phyloP scores from a whole-genome alignment of 2,888 invertebrate genomes.

The Tromatobia lineatoria region DNA sequence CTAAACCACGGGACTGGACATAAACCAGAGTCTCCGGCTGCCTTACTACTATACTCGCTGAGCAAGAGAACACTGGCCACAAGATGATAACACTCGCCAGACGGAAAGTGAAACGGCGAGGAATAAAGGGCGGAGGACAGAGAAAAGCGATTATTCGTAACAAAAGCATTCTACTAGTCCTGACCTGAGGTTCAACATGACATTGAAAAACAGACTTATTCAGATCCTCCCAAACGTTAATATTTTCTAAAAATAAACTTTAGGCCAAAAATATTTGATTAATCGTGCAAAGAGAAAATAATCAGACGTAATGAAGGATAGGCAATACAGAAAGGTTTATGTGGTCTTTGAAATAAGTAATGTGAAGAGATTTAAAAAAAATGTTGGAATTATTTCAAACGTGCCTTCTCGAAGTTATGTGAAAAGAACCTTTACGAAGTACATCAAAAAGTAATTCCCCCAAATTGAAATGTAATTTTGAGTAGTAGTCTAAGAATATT shows the following conservation, averaged over 20 bases:
- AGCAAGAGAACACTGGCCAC: slow-evolving; percentile 31
- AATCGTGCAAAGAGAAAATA: no score
- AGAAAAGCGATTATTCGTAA: slow-evolving; percentile 59
- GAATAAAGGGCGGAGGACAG: slow-evolving; percentile 12
- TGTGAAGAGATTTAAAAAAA: no score
- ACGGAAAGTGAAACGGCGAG: slow-evolving; percentile 56
- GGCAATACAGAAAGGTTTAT: no score
- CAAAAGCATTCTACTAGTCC: slow-evolving; percentile 50
- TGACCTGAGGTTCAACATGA: slow-evolving; percentile 33
- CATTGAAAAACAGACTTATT: not conserved
- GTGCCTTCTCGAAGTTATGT: no score
- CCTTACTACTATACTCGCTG: not conserved
- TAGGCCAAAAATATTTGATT: no score
- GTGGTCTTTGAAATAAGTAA: no score
- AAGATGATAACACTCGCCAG: slow-evolving; percentile 63
- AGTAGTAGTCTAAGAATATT: no score
- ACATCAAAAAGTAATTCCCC: no score
- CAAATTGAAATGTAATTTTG: no score
- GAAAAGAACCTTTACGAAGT: no score
- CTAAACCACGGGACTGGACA: slow-evolving; percentile 62
- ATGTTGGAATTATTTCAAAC: no score
- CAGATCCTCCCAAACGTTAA: slow-evolving; percentile 10
- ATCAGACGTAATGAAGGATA: no score
- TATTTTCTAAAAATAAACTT: not conserved
- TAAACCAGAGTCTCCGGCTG: slow-evolving; percentile 61